A percentile compares a stretch with the other conserved stretches of the same genome.
Evolutionary conservation across 2,113 vertebrate genomes (phyloP).

Genomic region (Cyprinodon tularosa): DNA sequence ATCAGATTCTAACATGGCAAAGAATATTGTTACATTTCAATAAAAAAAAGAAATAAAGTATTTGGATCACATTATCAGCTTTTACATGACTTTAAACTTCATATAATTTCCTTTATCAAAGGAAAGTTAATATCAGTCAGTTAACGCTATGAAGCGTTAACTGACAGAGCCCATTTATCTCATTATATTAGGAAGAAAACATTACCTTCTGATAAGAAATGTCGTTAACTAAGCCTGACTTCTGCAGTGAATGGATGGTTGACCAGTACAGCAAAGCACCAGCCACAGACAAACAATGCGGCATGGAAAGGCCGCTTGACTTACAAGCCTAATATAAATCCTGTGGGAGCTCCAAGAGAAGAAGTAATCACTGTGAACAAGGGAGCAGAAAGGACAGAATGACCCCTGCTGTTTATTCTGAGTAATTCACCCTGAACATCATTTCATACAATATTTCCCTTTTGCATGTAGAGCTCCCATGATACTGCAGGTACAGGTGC

Average conservation of each 20-base stretch:
- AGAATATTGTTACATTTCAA: background rate
- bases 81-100: slow-evolving; percentile 5
- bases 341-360: slow-evolving; percentile 26
- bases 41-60: background rate
- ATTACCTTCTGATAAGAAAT: slow-evolving; percentile 14
- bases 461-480: slow-evolving; percentile 11
- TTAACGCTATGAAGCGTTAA: slow-evolving; percentile 6
- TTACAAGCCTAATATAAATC: slow-evolving; percentile 56
- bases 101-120: slow-evolving; percentile 1
- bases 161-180: slow-evolving; percentile 15
- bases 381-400: slow-evolving; percentile 22
- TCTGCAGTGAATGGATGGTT: slow-evolving; percentile 14
- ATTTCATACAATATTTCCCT: background rate
- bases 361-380: slow-evolving; percentile 25
- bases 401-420: slow-evolving; percentile 62
- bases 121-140: background rate
- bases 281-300: slow-evolving; percentile 39
- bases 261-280: slow-evolving; percentile 16
- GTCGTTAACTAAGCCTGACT: slow-evolving; percentile 18
- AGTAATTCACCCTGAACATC: slow-evolving; percentile 29
- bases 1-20: slow-evolving; percentile 5
- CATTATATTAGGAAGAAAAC: slow-evolving; percentile 7
- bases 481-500: slow-evolving; percentile 29
- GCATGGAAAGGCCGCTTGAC: slow-evolving; percentile 38
- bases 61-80: slow-evolving; percentile 22